A percentile compares a stretch with the other conserved stretches of the same genome.
Conservation (phyloP, 2,797 vertebrate genomes). For the Hyperoplus immaculatus region DNA sequence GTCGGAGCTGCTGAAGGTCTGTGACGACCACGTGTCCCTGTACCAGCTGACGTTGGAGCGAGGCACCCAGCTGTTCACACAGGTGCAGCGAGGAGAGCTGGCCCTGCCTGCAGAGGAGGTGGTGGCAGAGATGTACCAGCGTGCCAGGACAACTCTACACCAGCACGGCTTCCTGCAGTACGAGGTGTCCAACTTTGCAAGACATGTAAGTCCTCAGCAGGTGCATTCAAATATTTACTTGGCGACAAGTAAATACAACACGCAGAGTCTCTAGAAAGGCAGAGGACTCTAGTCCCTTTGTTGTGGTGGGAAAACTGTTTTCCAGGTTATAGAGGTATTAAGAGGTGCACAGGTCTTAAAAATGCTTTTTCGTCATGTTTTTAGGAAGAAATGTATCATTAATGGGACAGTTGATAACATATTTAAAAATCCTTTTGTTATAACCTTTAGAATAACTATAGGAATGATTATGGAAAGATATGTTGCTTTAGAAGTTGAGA, state of each 20-base stretch:
- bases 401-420: background rate
- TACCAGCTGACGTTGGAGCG: constrained; percentile 95
- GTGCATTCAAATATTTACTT: background rate
- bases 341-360: too few species aligned
- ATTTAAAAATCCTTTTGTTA: too few species aligned
- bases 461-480: too few species aligned
- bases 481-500: too few species aligned
- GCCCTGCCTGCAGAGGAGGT: constrained; percentile 80
- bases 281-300: too few species aligned
- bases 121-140: constrained; percentile 89
- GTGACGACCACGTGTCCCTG: constrained; percentile 90
- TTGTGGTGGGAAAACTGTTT: background rate
- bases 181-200: constrained; percentile 96
- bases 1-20: constrained; percentile 79
- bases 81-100: constrained; percentile 80
- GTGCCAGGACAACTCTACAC: constrained; percentile 79
- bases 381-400: too few species aligned
- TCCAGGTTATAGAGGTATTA: background rate
- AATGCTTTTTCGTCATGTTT: too few species aligned
- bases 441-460: too few species aligned
- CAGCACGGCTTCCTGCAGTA: constrained; percentile 90
- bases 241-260: background rate
- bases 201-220: constrained; percentile 83
- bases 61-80: constrained; percentile 90
- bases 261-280: too few species aligned